Base-by-base conservation (phyloP, 2,797 vertebrate genomes). In the Enteromius argenteus region DNA sequence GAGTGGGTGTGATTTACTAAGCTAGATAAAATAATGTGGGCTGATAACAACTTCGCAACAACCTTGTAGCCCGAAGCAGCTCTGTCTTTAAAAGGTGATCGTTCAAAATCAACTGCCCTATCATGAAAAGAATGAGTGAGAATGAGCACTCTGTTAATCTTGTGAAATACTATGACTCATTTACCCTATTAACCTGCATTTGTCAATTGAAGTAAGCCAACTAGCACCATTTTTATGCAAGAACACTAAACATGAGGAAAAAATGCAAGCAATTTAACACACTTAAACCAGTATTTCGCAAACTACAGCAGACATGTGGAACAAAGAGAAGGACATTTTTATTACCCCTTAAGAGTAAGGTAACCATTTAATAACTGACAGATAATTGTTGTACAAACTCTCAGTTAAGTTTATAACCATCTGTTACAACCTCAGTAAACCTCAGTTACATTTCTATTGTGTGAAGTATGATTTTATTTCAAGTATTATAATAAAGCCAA, bases 381-480 rank as follows among this genome's bases (percentile, higher is more conserved):
- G 13, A 75, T 37, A 17, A 56, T 21, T 30, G 15, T 4, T 72
- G 4, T 8, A 80, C 5, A n/a, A 80, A 74, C 39, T 51, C 17
- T 62, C 49, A 67, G 42, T 11, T 60, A 37, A 68, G 13, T 17
- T 89, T 85, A 82, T 60, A 85, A 92, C 87, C 75, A 68, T 49
- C 69, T 86, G 84, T n/a, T n/a, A n/a, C n/a, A n/a, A n/a, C n/a
- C n/a, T n/a, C n/a, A n/a, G n/a, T n/a, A 81, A 56, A 64, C 78
- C 17, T 2, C 56, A 32, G 15, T 32, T 15, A 35, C 15, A 46
- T 71, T 78, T 39, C 27, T 17, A 27, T 75, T 60, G 32, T 56
- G 62, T 56, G 32, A 49, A 1, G 13, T 8, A 74, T 53, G 72
- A 21, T 3, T 53, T 74, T 3, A 53, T 35, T 35, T 32, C 49